Evolutionary conservation across 2,113 vertebrate species (phyloP), one percentile per base, ranked within the genome.

Genomic region (Pogonocichla stellata): DNA sequence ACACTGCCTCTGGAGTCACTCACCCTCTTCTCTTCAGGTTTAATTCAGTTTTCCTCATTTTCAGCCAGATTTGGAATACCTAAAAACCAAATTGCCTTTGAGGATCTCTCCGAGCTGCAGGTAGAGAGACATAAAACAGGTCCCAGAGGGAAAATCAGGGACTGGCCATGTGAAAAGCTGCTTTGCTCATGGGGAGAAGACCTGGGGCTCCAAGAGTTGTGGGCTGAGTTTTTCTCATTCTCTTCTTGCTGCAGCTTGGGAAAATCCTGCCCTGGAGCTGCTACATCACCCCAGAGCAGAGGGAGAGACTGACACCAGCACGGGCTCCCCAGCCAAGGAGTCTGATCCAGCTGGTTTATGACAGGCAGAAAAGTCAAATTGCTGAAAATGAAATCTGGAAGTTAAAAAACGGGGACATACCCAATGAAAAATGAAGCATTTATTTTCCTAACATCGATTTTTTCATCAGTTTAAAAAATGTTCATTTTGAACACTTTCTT

Each of bases 391-490:
- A 67, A 71, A 90, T 43, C 74, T 72, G 70, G 62, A 69, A 67
- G 92, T 74, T 64, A 42, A 89, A 90, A 88, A 79, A 51, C 5
- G 3, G 24, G 78, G 62, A 64, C 43, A 5, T 2, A 47, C 19
- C 48, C 72, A 43, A 56, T 67, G 90, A 89, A 88, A 86, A 91
- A 93, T 61, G 22, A 90, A 91, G 74, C 40, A 8, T 88, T 93
- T 93, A 18, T 78, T 96, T 92, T 53, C 15, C 18, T 47, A 67
- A 48, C 70, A 91, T 85, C 4, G 90, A 80, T 92, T 96, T 94
- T 91, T 91, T 62, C 61, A 78, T 84, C 75, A 51, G 34, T 71
- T 89, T 91, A 84, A 94, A 92, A 92, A 95, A 87, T 43, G 57
- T 36, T 95, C 72, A 26, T 79, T 94, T 92, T 47, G 48, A 93